Percentiles rank a stretch among this genome's conserved stretches.
Evolutionary conservation across 2,113 vertebrate genomes (phyloP).

Genomic region (Cyprinodon variegatus): DNA sequence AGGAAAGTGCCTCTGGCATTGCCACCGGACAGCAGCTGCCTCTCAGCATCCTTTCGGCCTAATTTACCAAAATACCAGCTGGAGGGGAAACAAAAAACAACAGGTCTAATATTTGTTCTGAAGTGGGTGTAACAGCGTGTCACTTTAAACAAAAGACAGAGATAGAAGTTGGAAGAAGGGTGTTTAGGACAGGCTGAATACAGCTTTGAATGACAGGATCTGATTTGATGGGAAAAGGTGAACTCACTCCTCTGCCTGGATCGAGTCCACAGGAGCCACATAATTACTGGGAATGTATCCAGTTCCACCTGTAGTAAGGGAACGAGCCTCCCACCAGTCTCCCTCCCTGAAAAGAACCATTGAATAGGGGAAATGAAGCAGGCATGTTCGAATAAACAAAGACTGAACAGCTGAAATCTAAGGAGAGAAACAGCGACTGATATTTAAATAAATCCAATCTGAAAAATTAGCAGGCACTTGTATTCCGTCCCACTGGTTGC

Average conservation of each 20-base stretch:
- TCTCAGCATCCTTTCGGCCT: conserved; percentile 97
- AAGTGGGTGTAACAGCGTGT: not conserved
- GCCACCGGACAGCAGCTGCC: conserved; percentile 94
- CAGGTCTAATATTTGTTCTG: conserved; percentile 1
- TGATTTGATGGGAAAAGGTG: conserved; percentile 23
- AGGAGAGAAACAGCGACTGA: conserved; percentile 1
- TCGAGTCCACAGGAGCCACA: conserved; percentile 98
- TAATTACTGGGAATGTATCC: conserved; percentile 99
- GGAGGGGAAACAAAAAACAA: conserved; percentile 18
- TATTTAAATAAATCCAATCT: too few relatives aligned
- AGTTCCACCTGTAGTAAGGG: conserved; percentile 94
- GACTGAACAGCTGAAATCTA: not conserved
- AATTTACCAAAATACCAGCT: conserved; percentile 99
- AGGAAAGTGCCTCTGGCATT: conserved; percentile 98
- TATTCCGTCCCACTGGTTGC: not conserved
- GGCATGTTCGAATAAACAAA: conserved; percentile 17
- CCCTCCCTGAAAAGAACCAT: conserved; percentile 86
- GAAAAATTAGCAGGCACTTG: too few relatives aligned
- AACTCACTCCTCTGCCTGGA: conserved; percentile 98
- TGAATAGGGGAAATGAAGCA: conserved; percentile 25
- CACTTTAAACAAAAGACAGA: conserved; percentile 10
- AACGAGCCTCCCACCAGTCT: conserved; percentile 99
- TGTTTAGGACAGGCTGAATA: conserved; percentile 31
- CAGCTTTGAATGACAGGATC: conserved; percentile 2
- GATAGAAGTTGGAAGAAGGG: conserved; percentile 10